Evolutionary conservation across 2,113 vertebrate genomes (phyloP).

Genomic region (Mus pahari): DNA sequence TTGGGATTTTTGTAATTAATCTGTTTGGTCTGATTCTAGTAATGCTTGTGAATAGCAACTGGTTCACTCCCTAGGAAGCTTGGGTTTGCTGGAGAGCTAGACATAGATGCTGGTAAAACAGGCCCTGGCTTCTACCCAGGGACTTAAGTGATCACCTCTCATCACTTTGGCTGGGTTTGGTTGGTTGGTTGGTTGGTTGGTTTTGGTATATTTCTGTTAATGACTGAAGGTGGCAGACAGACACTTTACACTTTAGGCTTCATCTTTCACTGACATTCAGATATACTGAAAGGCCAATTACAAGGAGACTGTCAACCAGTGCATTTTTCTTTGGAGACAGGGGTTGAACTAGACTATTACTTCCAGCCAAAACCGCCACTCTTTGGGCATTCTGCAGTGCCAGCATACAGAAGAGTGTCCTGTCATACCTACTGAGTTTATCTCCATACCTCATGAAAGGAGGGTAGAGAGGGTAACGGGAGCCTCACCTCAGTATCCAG

Average conservation of each 20-base stretch:
- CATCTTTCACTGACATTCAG: not conserved
- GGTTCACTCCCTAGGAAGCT: not conserved
- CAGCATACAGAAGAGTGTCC: no score
- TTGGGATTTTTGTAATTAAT: slow-evolving; percentile 16
- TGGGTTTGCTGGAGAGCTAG: not conserved
- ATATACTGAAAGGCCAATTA: not conserved
- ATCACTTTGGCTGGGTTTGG: not conserved
- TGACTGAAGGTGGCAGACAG: not conserved
- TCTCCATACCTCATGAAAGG: not conserved
- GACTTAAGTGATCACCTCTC: not conserved
- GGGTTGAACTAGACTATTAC: not conserved
- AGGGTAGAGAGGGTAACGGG: not conserved
- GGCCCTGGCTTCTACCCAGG: not conserved
- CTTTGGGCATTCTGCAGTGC: not conserved
- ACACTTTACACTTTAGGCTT: not conserved
- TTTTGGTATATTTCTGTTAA: not conserved
- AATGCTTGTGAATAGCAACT: not conserved
- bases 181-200: no score
- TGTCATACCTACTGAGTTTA: not conserved
- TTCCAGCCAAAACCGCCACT: not conserved
- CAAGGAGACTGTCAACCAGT: not conserved
- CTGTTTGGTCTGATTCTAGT: not conserved
- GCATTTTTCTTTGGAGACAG: not conserved
- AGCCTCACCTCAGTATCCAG: not conserved
- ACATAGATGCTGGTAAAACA: not conserved